phyloP scores from a whole-genome alignment of 2,888 invertebrate genomes.

The Beris chalybata region DNA sequence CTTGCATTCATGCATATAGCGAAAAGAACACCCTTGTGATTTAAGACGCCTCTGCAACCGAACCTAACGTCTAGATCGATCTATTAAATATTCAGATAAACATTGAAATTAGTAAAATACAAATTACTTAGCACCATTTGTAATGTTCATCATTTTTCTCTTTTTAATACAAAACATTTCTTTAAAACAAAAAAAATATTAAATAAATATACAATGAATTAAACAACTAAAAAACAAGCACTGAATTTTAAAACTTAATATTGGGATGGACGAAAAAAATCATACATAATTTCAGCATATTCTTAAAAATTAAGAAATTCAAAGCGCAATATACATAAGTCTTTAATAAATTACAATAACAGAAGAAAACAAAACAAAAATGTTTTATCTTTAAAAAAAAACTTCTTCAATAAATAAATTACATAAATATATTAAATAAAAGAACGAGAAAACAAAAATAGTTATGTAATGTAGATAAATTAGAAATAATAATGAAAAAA shows the following conservation, averaged over 20 bases:
- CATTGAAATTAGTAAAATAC: constrained; percentile 20
- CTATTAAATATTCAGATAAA: constrained; percentile 21
- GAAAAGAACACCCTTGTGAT: no score
- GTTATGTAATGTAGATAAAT: background rate
- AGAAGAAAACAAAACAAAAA: constrained; percentile 14
- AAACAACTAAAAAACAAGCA: constrained; percentile 35
- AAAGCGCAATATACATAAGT: constrained; percentile 24
- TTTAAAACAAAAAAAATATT: constrained; percentile 36
- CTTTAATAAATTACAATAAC: constrained; percentile 29
- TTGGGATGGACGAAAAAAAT: background rate
- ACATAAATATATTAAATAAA: constrained; percentile 2
- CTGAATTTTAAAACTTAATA: constrained; percentile 7
- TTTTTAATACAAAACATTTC: constrained; percentile 27
- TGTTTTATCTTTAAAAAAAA: constrained; percentile 2
- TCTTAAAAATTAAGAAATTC: constrained; percentile 11
- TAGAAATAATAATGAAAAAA: no score
- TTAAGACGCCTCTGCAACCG: no score
- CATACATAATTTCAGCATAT: constrained; percentile 13
- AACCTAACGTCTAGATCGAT: constrained; percentile 36
- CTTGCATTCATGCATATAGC: no score
- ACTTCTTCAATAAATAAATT: constrained; percentile 1
- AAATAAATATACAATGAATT: constrained; percentile 37
- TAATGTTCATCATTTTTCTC: constrained; percentile 34
- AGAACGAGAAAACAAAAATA: background rate
- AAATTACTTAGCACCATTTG: constrained; percentile 33